Percentiles rank a stretch among this genome's conserved stretches.
phyloP scores from a whole-genome alignment of 2,113 vertebrate species.

The Gasterosteus nipponicus region DNA sequence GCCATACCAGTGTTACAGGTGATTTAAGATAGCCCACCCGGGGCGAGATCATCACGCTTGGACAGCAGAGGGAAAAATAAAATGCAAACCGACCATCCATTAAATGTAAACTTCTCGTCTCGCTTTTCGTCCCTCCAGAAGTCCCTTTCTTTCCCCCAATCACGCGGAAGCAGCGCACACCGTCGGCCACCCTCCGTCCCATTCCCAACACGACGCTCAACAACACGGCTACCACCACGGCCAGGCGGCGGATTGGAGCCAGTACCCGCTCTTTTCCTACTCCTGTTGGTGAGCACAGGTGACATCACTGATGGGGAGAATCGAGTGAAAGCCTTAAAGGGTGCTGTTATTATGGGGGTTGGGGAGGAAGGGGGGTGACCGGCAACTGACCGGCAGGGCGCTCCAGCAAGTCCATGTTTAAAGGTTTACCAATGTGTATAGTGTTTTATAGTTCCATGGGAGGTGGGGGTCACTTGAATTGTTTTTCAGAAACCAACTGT shows the following conservation, averaged over 20 bases:
- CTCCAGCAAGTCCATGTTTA: neutral
- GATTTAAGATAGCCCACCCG: slow-evolving; percentile 3
- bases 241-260: slow-evolving; percentile 86
- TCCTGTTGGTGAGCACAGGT: slow-evolving; percentile 83
- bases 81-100: neutral
- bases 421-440: slow-evolving; percentile 31
- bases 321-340: neutral
- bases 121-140: slow-evolving; percentile 11
- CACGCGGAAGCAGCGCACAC: slow-evolving; percentile 7
- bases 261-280: slow-evolving; percentile 87
- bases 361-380: no score
- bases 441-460: neutral
- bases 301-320: neutral
- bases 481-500: neutral
- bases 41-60: neutral
- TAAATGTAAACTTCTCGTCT: neutral
- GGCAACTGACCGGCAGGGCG: neutral
- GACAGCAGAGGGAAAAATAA: neutral
- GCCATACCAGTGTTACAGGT: slow-evolving; percentile 79
- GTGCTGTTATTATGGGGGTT: neutral
- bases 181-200: slow-evolving; percentile 23
- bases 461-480: neutral
- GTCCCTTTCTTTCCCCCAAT: slow-evolving; percentile 17
- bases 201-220: slow-evolving; percentile 25
- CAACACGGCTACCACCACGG: slow-evolving; percentile 60